Evolutionary conservation across 2,797 vertebrate species (phyloP).

Genomic region (Pangasius sanitwongsei): DNA sequence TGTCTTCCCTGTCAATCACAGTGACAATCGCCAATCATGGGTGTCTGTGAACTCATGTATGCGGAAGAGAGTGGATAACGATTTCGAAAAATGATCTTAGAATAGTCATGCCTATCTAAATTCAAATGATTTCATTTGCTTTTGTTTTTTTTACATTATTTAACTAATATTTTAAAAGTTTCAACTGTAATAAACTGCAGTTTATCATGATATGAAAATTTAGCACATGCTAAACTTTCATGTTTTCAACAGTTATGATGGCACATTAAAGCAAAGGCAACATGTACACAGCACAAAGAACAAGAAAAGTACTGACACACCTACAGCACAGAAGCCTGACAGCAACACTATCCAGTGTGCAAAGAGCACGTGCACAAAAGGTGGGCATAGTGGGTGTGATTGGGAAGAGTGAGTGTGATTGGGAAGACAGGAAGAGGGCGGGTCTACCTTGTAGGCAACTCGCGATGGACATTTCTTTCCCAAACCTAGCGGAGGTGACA

Average conservation of each 20-base stretch:
- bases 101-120: not conserved
- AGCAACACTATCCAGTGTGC: not conserved
- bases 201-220: not conserved
- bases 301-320: conserved; percentile 15
- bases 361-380: conserved; percentile 18
- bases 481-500: conserved; percentile 98
- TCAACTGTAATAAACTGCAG: not conserved
- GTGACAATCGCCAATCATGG: not conserved
- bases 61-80: not conserved
- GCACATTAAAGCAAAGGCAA: not conserved
- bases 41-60: not conserved
- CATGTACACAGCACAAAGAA: conserved; percentile 10
- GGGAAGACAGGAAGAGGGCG: not conserved
- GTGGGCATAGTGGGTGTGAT: not conserved
- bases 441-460: conserved; percentile 97
- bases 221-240: not conserved
- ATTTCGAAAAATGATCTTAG: not conserved
- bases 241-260: not conserved
- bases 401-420: not conserved
- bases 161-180: not conserved
- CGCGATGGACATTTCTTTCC: conserved; percentile 99
- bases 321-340: conserved; percentile 31
- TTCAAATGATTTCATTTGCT: not conserved
- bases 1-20: not conserved
- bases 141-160: not conserved